phyloP scores from a whole-genome alignment of 2,797 vertebrate genomes.

The Leptodactylus fallax region DNA sequence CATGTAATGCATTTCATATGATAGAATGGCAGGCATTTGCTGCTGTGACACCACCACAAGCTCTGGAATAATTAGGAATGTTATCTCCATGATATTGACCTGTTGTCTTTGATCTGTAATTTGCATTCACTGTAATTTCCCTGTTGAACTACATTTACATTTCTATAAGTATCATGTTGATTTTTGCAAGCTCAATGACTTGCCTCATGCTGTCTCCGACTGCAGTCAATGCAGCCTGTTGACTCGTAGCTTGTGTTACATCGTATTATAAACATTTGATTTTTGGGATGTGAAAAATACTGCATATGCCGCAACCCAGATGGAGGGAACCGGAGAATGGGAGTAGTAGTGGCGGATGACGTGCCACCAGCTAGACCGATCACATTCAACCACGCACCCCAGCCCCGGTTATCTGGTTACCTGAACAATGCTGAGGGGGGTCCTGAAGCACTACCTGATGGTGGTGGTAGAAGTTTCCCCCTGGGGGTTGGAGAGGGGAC shows the following conservation, averaged over 20 bases:
- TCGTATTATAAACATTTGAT: not conserved
- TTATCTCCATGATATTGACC: not conserved
- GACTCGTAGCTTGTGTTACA: not conserved
- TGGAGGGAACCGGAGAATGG: no score
- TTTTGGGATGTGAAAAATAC: not conserved
- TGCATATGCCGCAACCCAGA: no score
- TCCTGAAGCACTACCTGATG: no score
- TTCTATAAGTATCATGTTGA: slow-evolving; percentile 17
- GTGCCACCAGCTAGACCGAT: no score
- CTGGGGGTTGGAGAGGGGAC: no score
- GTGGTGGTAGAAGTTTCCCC: no score
- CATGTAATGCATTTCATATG: not conserved
- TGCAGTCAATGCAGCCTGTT: not conserved
- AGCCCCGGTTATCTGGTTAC: no score
- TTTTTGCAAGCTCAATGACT: not conserved
- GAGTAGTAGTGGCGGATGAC: no score
- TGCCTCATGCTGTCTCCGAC: not conserved
- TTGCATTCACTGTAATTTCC: not conserved
- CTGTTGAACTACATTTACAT: slow-evolving; percentile 5
- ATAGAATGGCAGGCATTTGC: not conserved
- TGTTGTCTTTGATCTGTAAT: not conserved
- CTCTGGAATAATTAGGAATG: not conserved
- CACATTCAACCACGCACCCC: no score
- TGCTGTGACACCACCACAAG: not conserved
- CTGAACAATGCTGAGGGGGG: no score